Base-by-base conservation (phyloP, 2,797 vertebrate genomes). In the Pipistrellus pipistrellus region DNA sequence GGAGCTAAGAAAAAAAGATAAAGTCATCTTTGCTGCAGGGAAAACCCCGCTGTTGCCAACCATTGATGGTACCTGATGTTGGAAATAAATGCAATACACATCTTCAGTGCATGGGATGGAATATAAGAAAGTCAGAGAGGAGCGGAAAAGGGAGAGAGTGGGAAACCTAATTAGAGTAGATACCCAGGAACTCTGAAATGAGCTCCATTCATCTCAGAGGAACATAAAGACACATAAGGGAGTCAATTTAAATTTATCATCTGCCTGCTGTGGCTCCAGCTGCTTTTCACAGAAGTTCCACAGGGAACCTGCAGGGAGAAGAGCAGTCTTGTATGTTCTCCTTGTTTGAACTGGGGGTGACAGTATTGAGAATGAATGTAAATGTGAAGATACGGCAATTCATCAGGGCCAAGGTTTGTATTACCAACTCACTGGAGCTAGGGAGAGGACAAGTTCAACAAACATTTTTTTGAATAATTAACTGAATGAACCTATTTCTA, bases 221-320 rank as follows among this genome's bases (percentile, higher is more conserved):
- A 96, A 84, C 88, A 84, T 90, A 93, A 93, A 95, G 88, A 96
- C 92, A 89, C 90, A 77, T 91, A 88, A 96, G 72, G 77, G 93
- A 96, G 86, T 95, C 94, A 2, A 83, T 95, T 89, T 87, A 82
- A 96, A 96, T 94, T 57, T 95, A 96, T 83, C 94, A 90, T 90
- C 69, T 95, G 91, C 94, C 95, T 96, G 94, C 96, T 93, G 95
- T 41, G 95, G 53, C 78, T 91, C 89, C 94, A 96, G 89, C 91
- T 97, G 94, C 87, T 93, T 53, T 66, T 93, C 94, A 85, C 93
- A 95, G 87, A 92, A 8, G 30, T 66, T 93, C 35, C 38, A n/a
- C 2, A 48, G 87, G 90, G 91, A 90, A 77, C 57, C 90, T 46
- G 73, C 25, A 2, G 55, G 32, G 93, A 95, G 69, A 91, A 88